Evolutionary conservation across 1,140 invertebrate species (phyloP).

Genomic region (Aphaenogaster ashmeadi): DNA sequence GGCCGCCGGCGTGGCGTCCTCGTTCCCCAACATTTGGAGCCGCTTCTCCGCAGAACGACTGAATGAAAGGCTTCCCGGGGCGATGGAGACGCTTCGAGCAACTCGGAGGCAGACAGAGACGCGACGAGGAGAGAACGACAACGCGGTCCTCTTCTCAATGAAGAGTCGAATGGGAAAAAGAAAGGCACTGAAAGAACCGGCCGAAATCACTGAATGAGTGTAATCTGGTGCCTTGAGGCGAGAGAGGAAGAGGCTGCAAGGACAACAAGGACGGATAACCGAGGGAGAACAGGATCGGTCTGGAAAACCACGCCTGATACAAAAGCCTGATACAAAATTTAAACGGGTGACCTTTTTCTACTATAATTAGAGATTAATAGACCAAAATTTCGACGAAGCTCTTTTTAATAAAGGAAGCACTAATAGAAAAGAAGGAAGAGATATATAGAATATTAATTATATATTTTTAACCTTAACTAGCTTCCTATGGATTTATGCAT

Average conservation of each 20-base stretch:
- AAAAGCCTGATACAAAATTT: conserved; percentile 5
- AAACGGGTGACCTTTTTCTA: background rate
- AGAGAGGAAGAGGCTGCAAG: conserved; percentile 38
- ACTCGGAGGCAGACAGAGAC: conserved; percentile 40
- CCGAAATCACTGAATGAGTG: conserved; percentile 81
- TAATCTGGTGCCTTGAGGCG: conserved; percentile 75
- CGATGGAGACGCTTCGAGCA: conserved; percentile 63
- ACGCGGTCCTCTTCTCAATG: conserved; percentile 61
- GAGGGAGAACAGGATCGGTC: conserved; percentile 33
- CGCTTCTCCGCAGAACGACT: conserved; percentile 24
- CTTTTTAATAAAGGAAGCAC: background rate
- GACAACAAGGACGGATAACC: conserved; percentile 11
- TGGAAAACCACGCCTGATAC: background rate
- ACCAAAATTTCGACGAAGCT: background rate
- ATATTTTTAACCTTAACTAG: background rate
- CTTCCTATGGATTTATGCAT: background rate
- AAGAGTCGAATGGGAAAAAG: conserved; percentile 61
- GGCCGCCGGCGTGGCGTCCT: background rate
- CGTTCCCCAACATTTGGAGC: background rate
- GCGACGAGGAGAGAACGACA: conserved; percentile 45
- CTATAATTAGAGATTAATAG: conserved; percentile 11
- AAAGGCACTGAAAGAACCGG: conserved; percentile 60
- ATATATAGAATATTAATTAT: conserved; percentile 26
- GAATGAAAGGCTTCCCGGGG: conserved; percentile 72
- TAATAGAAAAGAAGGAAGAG: conserved; percentile 14